Evolutionary conservation across 1,140 invertebrate genomes (phyloP), one percentile per base, ranked within the genome.

Genomic region (Aphelenchoides besseyi): DNA sequence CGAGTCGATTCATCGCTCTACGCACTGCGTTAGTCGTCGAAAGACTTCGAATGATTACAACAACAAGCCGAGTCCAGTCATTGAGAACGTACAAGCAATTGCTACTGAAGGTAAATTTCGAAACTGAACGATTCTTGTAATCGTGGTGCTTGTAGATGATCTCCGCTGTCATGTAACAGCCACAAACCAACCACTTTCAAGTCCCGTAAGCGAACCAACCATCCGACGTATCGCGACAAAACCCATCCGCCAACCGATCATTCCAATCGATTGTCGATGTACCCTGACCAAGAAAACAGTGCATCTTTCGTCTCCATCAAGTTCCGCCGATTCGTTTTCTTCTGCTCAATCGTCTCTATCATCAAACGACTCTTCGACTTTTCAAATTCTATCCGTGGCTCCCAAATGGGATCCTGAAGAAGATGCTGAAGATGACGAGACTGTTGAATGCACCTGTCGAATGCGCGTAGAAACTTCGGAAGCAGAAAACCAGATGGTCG

Each of bases 221-320:
- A 59, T 23, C 18, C 55, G 55, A 8, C 55, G 55, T 23, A 59
- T 59, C 55, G 23, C 5, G 5, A 29, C 55, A 33, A 59, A 59
- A 23, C 55, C 55, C 5, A 48, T 48, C 41, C 41, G 41, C n/a
- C n/a, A n/a, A n/a, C n/a, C n/a, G n/a, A n/a, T n/a, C n/a, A n/a
- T n/a, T n/a, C n/a, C 41, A 48, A 28, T 33, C 26, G 55, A 59
- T 16, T 59, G 55, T 23, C 55, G 55, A 5, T 59, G 5, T 23
- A 5, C 5, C 5, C 5, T 33, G 5, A 29, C 55, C 5, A 59
- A 59, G 5, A 18, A 8, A 8, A 8, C 5, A 59, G 55, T 33
- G 55, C 12, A n/a, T n/a, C n/a, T n/a, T 23, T 59, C 55, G 5
- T 23, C 55, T 5, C 37, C 37, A 41, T 41, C 37, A 41, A 41